Evolutionary conservation across 1,140 invertebrate species (phyloP).

Genomic region (Drosophila athabasca): DNA sequence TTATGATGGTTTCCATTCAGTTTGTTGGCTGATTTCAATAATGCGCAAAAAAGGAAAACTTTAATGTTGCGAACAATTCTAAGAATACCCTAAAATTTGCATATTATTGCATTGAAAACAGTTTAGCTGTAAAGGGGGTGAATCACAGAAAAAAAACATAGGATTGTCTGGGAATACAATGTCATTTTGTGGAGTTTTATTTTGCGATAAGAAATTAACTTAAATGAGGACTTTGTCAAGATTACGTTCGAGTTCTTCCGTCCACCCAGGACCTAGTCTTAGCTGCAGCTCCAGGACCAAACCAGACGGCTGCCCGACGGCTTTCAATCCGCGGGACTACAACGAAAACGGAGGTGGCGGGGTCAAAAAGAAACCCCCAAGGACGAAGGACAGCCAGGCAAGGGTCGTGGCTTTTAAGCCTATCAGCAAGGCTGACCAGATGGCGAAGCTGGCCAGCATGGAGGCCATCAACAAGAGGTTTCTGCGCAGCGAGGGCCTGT

Average conservation of each 20-base stretch:
- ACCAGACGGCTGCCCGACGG: constrained; percentile 2
- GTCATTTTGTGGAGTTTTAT: background rate
- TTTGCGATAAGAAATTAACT: too few relatives aligned
- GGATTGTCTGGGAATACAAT: background rate
- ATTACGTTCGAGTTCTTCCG: too few relatives aligned
- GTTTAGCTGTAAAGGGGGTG: background rate
- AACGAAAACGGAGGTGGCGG: constrained; percentile 14
- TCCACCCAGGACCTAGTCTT: too few relatives aligned
- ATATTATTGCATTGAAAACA: background rate
- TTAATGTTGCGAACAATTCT: constrained; percentile 13
- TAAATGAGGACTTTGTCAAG: too few relatives aligned
- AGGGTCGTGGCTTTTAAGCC: constrained; percentile 47
- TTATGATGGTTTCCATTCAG: constrained; percentile 10
- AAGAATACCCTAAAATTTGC: constrained; percentile 10
- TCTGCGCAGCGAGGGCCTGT: constrained; percentile 86
- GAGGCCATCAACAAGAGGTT: constrained; percentile 73
- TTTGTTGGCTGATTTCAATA: constrained; percentile 6
- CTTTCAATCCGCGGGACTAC: background rate
- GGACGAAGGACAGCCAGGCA: constrained; percentile 49
- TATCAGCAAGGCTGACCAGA: constrained; percentile 64
- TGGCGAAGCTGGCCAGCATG: constrained; percentile 65
- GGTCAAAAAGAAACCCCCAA: constrained; percentile 72
- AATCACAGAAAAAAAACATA: background rate
- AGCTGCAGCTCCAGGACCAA: constrained; percentile 10
- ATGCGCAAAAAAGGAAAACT: background rate